Evolutionary conservation across 2,113 vertebrate species (phyloP).

Genomic region (Strix uralensis): DNA sequence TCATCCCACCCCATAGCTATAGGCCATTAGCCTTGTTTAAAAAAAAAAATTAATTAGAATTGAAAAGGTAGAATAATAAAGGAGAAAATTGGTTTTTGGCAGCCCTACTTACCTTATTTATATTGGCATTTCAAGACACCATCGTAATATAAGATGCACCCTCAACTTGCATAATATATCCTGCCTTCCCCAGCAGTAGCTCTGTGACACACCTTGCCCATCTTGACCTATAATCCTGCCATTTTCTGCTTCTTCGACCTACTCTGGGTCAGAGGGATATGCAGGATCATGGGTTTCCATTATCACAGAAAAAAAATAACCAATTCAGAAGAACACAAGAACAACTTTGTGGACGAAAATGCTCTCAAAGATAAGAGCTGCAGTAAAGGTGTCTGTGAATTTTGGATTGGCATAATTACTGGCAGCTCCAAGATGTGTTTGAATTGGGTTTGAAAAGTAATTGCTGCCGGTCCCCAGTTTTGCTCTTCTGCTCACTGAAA

Average conservation of each 20-base stretch:
- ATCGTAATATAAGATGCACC: neutral
- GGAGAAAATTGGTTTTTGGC: slow-evolving; percentile 49
- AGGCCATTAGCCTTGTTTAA: slow-evolving; percentile 14
- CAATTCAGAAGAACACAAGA: neutral
- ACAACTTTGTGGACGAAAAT: neutral
- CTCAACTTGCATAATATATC: neutral
- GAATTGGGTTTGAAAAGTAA: neutral
- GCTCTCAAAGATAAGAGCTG: neutral
- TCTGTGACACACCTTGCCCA: neutral
- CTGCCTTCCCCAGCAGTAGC: neutral
- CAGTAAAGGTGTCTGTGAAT: neutral
- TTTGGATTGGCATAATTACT: neutral
- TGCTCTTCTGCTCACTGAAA: neutral
- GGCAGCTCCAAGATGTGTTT: neutral
- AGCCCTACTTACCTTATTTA: slow-evolving; percentile 17
- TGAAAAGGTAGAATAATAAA: slow-evolving; percentile 61
- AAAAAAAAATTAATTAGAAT: slow-evolving; percentile 58
- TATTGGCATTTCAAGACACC: slow-evolving; percentile 29
- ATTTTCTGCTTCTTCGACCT: neutral
- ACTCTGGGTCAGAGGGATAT: neutral
- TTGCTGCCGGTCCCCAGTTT: neutral
- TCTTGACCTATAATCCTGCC: neutral
- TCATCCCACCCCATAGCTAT: slow-evolving; percentile 50
- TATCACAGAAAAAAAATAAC: neutral
- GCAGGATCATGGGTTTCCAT: neutral